Evolutionary conservation across 2,888 invertebrate genomes (phyloP), one percentile per base, ranked within the genome.

Genomic region (Melanophora roralis): DNA sequence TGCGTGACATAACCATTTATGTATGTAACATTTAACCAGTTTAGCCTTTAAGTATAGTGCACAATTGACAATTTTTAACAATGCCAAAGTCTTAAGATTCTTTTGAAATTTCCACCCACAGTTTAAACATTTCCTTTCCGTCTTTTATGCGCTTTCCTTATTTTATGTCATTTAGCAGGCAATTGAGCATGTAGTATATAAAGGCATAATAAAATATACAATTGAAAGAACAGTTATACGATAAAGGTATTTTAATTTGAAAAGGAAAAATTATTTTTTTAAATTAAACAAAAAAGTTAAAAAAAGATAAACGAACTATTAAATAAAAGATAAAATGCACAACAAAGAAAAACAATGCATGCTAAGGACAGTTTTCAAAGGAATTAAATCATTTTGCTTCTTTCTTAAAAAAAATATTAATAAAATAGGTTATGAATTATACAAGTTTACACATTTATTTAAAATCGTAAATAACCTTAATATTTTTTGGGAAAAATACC

Each of bases 81-180:
- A 75, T 75, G 68, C 68, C 60, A 68, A 75, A 62, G 68, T 62
- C 51, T 75, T 75, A 38, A 53, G 38, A 62, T 68, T 75, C 68
- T 55, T 68, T 75, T 55, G 68, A 55, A 55, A 47, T 65, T 73
- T 68, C 68, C 75, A 62, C 75, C 75, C 68, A 75, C 75, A 60
- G 12, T 51, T 75, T 43, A 59, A 14, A 67, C 57, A 74, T 51
- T 65, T 32, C 27, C 45, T 40, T 65, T 34, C 27, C 4, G n/a
- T 53, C 36, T 12, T 34, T 65, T 65, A 9, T 38, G 11, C 9
- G 21, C 34, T 72, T 6, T 34, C n/a, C 45, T 38, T 40, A n/a
- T 34, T 59, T 49, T 19, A 19, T 49, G 14, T 12, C 40, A 71
- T 71, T 67, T 43, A 19, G 12, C 11, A 21, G 11, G 34, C 55